Conservation (phyloP, 2,113 vertebrate species). For the Platichthys stellatus region DNA sequence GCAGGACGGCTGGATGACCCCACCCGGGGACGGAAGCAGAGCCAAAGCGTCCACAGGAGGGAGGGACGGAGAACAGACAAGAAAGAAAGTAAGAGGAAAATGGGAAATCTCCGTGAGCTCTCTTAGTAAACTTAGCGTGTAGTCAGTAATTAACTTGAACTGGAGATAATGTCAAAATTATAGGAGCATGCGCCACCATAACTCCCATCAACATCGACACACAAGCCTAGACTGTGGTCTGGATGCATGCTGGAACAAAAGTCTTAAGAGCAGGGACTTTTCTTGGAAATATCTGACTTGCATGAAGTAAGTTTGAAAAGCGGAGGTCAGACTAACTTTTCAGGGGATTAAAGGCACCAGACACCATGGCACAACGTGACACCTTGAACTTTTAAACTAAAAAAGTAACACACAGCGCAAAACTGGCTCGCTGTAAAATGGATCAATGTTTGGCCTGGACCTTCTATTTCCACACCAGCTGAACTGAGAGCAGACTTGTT, state of each 20-base stretch:
- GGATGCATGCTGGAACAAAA: conserved; percentile 48
- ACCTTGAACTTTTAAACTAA: background rate
- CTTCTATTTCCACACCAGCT: conserved; percentile 12
- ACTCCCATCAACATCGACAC: conserved; percentile 53
- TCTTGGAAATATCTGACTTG: conserved; percentile 20
- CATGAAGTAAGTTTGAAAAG: conserved; percentile 20
- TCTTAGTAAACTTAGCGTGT: conserved; percentile 54
- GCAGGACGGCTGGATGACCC: conserved; percentile 22
- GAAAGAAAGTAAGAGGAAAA: conserved; percentile 11
- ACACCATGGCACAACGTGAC: no score
- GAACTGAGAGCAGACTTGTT: background rate
- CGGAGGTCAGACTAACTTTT: conserved; percentile 23
- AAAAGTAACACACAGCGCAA: background rate
- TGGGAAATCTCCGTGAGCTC: conserved; percentile 21
- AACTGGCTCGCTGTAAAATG: background rate
- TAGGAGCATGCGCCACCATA: conserved; percentile 32
- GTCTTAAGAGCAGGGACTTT: conserved; percentile 6
- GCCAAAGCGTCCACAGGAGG: conserved; percentile 11
- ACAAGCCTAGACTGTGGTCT: conserved; percentile 45
- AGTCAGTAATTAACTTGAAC: conserved; percentile 75
- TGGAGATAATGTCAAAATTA: conserved; percentile 69
- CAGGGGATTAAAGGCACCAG: background rate
- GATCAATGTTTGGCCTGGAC: conserved; percentile 4
- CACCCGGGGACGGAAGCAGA: conserved; percentile 10
- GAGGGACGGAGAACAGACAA: background rate